Evolutionary conservation across 1,140 invertebrate genomes (phyloP).

Genomic region (Theocolax elegans): DNA sequence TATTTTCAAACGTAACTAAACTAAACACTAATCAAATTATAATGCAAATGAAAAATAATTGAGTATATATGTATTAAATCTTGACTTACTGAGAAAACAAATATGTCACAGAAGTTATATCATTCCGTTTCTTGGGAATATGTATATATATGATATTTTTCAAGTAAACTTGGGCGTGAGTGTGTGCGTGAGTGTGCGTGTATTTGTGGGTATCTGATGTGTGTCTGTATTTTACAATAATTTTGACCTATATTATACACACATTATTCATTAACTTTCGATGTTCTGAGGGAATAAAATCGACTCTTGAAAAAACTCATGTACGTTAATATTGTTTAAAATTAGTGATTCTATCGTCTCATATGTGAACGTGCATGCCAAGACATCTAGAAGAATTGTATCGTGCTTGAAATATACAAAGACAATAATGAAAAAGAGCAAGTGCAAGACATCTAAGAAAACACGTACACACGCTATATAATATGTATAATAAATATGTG

Average conservation of each 20-base stretch:
- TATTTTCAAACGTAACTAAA: not conserved
- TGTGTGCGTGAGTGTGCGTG: too few relatives aligned
- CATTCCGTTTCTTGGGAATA: not conserved
- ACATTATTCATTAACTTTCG: constrained; percentile 32
- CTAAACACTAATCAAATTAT: not conserved
- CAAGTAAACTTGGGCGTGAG: too few relatives aligned
- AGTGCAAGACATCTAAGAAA: constrained; percentile 66
- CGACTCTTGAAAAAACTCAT: not conserved
- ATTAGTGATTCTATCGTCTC: constrained; percentile 18
- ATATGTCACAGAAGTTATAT: not conserved
- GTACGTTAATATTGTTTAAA: not conserved
- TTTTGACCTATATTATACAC: constrained; percentile 35
- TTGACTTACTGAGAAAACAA: not conserved
- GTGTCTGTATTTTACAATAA: not conserved
- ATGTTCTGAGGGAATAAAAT: too few relatives aligned
- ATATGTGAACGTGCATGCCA: constrained; percentile 61
- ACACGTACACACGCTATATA: constrained; percentile 61
- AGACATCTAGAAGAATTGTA: constrained; percentile 61
- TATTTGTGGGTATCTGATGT: not conserved
- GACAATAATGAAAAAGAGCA: constrained; percentile 59
- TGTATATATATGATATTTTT: constrained; percentile 1
- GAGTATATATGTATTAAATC: not conserved
- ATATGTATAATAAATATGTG: too few relatives aligned
- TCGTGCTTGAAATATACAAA: constrained; percentile 60
- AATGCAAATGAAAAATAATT: constrained; percentile 2